A percentile compares a stretch with the other conserved stretches of the same genome.
These are phyloP conservation scores for Liopterus haemorrhoidalis DNA, from an alignment of 2,888 invertebrate genomes.

Conservation along the genomic window DNA sequence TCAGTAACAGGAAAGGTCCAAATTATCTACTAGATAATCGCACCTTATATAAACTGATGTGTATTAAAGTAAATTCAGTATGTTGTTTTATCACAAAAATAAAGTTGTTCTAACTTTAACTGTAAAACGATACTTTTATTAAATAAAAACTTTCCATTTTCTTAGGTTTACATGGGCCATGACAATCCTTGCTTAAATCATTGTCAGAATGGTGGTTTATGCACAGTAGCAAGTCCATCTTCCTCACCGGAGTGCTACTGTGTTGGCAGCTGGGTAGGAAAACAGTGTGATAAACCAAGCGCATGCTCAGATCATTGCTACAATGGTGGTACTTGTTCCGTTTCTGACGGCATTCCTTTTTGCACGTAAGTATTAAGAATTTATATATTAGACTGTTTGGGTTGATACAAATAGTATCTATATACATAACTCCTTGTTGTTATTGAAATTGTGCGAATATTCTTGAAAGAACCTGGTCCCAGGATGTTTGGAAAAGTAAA, in stretches of 20 bases:
- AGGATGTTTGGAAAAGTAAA: too few species aligned
- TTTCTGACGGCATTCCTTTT: slow-evolving; percentile 40
- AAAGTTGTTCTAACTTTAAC: too few species aligned
- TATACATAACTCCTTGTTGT: too few species aligned
- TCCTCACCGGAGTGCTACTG: slow-evolving; percentile 52
- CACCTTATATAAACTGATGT: too few species aligned
- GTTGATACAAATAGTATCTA: slow-evolving; percentile 27
- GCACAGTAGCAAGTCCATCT: slow-evolving; percentile 50
- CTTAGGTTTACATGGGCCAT: slow-evolving; percentile 50
- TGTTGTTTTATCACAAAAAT: slow-evolving; percentile 17
- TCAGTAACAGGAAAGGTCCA: too few species aligned
- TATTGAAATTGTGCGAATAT: too few species aligned
- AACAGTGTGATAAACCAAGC: slow-evolving; percentile 49
- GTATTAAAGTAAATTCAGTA: too few species aligned
- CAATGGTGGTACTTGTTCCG: slow-evolving; percentile 51
- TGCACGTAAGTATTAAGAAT: slow-evolving; percentile 42
- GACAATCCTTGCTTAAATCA: slow-evolving; percentile 56
- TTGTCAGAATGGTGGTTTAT: slow-evolving; percentile 56
- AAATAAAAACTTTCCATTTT: too few species aligned
- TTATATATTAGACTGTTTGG: slow-evolving; percentile 37
- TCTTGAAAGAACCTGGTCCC: too few species aligned
- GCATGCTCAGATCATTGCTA: slow-evolving; percentile 49
- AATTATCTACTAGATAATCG: too few species aligned
- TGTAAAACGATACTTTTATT: too few species aligned
- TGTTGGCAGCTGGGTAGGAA: slow-evolving; percentile 53